phyloP scores from a whole-genome alignment of 2,888 invertebrate species.

The Himalopsyche kuldschensis region DNA sequence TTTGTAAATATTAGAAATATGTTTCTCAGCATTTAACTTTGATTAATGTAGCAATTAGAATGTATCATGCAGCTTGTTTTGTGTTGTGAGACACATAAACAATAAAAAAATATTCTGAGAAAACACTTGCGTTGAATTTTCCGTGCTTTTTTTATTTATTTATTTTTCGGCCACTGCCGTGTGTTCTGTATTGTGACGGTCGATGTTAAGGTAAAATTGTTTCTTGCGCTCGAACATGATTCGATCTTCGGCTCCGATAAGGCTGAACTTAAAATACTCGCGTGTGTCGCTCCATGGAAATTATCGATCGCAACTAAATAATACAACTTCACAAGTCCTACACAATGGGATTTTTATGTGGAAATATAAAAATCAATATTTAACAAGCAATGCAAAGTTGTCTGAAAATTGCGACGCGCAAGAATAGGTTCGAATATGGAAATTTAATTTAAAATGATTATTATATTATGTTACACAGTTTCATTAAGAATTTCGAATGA shows the following conservation, averaged over 20 bases:
- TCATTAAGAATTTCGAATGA: no score
- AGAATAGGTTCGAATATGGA: no score
- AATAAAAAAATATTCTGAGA: background rate
- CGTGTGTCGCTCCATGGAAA: background rate
- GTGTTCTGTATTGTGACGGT: background rate
- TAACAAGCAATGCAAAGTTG: background rate
- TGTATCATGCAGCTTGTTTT: background rate
- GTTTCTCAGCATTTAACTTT: background rate
- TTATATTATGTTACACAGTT: no score
- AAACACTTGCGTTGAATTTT: background rate
- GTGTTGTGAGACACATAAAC: background rate
- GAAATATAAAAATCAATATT: background rate
- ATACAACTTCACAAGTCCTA: background rate
- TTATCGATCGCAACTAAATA: background rate
- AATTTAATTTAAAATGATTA: no score
- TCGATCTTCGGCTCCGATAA: background rate
- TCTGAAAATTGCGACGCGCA: background rate
- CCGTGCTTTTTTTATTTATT: background rate
- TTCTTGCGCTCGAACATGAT: background rate
- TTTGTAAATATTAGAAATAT: background rate
- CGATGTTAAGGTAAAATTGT: background rate
- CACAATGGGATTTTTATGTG: background rate
- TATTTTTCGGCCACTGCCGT: background rate
- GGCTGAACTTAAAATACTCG: background rate
- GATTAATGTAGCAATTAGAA: background rate